These are phyloP conservation scores for Phalacrocorax brasilianus DNA, from an alignment of 2,113 vertebrate genomes.

Conservation along the genomic window DNA sequence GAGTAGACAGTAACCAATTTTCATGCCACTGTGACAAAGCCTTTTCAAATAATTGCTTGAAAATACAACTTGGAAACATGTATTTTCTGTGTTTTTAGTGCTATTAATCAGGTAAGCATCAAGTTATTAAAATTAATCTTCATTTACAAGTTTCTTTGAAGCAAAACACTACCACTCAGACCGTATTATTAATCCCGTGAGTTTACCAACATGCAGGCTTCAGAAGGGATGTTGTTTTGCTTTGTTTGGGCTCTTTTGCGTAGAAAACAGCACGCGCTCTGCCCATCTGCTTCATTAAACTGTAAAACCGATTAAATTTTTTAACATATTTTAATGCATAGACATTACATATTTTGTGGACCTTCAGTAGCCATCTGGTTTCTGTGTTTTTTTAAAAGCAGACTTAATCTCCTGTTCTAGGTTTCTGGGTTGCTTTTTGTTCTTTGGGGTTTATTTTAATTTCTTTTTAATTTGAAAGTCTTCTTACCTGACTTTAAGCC, in stretches of 20 bases:
- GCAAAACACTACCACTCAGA: background rate
- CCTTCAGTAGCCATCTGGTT: background rate
- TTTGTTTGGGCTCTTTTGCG: background rate
- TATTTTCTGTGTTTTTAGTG: constrained; percentile 3
- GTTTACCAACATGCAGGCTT: background rate
- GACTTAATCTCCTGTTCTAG: background rate
- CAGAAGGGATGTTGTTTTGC: background rate
- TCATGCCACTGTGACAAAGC: background rate
- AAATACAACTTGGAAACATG: background rate
- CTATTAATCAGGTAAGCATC: constrained; percentile 35
- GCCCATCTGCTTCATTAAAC: constrained; percentile 31
- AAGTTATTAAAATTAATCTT: constrained; percentile 64
- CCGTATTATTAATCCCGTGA: constrained; percentile 14
- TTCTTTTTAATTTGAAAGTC: constrained; percentile 22
- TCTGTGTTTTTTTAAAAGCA: background rate
- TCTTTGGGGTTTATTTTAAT: background rate
- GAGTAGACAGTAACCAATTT: constrained; percentile 23
- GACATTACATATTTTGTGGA: constrained; percentile 7
- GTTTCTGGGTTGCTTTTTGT: constrained; percentile 7
- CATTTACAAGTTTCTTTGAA: constrained; percentile 32
- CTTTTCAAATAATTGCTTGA: constrained; percentile 52
- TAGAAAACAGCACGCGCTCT: background rate
- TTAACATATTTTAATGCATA: background rate
- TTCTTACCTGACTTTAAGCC: background rate
- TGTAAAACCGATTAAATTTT: background rate